Conservation (phyloP, 2,113 vertebrate species). For the Eulacestoma nigropectus region DNA sequence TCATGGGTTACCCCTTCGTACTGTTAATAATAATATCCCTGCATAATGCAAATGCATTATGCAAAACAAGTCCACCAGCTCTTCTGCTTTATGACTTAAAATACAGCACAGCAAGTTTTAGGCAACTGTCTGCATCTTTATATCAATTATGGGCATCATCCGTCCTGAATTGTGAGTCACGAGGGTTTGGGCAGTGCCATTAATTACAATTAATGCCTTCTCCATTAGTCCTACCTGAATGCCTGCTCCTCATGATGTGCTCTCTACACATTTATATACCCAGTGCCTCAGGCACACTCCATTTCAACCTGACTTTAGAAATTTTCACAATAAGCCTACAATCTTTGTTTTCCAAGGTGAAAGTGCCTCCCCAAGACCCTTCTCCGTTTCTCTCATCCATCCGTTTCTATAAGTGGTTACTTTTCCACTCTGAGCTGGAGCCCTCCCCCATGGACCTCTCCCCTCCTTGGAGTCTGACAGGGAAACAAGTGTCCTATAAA, state of each 20-base stretch:
- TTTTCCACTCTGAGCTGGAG: background rate
- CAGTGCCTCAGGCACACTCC: background rate
- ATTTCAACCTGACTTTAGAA: background rate
- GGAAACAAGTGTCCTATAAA: background rate
- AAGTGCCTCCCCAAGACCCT: background rate
- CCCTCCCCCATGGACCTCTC: background rate
- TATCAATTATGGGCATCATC: background rate
- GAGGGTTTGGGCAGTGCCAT: background rate
- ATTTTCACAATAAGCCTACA: background rate
- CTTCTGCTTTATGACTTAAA: background rate
- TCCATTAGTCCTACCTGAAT: background rate
- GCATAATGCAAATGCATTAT: background rate
- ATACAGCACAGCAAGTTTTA: background rate
- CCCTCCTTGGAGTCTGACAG: background rate
- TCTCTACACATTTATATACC: background rate
- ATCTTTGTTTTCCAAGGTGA: background rate
- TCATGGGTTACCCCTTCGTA: background rate
- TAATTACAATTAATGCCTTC: background rate
- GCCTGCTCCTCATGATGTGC: background rate
- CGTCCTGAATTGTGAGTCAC: background rate
- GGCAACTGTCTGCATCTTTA: background rate
- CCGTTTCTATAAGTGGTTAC: background rate
- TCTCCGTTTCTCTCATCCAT: background rate
- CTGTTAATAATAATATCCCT: background rate
- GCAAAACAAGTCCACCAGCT: background rate